Evolutionary conservation across 2,113 vertebrate genomes (phyloP).

Genomic region (Atherinomorus stipes): DNA sequence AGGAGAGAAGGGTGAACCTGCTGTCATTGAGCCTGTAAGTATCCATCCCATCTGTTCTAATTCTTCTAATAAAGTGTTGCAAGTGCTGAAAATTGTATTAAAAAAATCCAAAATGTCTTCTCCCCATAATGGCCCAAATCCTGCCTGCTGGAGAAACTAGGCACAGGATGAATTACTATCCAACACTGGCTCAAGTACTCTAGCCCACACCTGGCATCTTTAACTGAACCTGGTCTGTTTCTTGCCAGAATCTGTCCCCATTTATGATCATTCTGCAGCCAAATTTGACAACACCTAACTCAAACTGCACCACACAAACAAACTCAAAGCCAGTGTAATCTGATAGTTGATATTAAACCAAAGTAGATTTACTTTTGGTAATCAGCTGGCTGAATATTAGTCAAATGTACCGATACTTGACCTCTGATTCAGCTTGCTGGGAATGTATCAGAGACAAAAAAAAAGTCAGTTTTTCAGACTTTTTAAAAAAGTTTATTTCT

Average conservation of each 20-base stretch:
- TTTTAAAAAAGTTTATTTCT: not conserved
- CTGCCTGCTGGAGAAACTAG: not conserved
- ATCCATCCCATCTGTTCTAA: not conserved
- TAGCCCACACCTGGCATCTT: not conserved
- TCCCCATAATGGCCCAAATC: not conserved
- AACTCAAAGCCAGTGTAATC: not conserved
- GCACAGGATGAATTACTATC: not conserved
- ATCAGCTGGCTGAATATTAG: not conserved
- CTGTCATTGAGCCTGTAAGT: slow-evolving; percentile 97
- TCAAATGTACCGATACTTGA: not conserved
- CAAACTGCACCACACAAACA: not conserved
- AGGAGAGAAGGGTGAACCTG: slow-evolving; percentile 96
- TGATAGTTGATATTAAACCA: too few relatives aligned
- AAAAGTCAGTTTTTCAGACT: not conserved
- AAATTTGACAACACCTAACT: not conserved
- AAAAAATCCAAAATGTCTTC: not conserved
- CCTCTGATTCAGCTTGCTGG: not conserved
- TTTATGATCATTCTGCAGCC: not conserved
- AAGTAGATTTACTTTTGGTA: not conserved
- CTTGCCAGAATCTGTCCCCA: not conserved
- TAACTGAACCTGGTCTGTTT: not conserved
- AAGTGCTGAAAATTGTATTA: too few relatives aligned
- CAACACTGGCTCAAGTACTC: not conserved
- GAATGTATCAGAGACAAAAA: not conserved
- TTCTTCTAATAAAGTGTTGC: not conserved